Evolutionary conservation across 2,888 invertebrate species (phyloP).

Genomic region (Phyto melanocephala): DNA sequence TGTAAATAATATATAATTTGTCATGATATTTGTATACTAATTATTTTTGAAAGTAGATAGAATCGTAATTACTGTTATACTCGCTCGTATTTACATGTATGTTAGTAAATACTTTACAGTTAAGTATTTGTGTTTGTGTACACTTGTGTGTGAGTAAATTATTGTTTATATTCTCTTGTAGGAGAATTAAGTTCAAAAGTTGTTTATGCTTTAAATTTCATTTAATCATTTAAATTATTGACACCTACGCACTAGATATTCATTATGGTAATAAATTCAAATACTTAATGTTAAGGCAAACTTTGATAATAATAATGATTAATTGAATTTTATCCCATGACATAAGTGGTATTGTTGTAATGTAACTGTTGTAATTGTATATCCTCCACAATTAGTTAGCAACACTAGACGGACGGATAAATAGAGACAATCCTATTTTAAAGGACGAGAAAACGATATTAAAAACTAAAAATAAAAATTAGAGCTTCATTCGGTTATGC

Average conservation of each 20-base stretch:
- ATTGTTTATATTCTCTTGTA: not conserved
- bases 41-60: constrained; percentile 10
- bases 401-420: not conserved
- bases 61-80: not conserved
- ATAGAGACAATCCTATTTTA: too few relatives aligned
- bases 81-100: too few relatives aligned
- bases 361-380: not conserved
- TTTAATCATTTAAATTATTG: constrained; percentile 57
- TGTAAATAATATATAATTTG: not conserved
- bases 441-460: too few relatives aligned
- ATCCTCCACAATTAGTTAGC: not conserved
- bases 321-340: constrained; percentile 43
- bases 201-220: not conserved
- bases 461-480: too few relatives aligned
- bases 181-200: not conserved
- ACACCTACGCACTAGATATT: constrained; percentile 45
- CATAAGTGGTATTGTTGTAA: constrained; percentile 9
- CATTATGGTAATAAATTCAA: constrained; percentile 55
- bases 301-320: constrained; percentile 52
- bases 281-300: constrained; percentile 12
- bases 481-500: too few relatives aligned
- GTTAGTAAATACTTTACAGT: too few relatives aligned
- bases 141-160: too few relatives aligned
- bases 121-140: too few relatives aligned
- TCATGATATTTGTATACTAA: not conserved